Conservation (phyloP, 2,797 vertebrate genomes). For the Pipistrellus pygmaeus region DNA sequence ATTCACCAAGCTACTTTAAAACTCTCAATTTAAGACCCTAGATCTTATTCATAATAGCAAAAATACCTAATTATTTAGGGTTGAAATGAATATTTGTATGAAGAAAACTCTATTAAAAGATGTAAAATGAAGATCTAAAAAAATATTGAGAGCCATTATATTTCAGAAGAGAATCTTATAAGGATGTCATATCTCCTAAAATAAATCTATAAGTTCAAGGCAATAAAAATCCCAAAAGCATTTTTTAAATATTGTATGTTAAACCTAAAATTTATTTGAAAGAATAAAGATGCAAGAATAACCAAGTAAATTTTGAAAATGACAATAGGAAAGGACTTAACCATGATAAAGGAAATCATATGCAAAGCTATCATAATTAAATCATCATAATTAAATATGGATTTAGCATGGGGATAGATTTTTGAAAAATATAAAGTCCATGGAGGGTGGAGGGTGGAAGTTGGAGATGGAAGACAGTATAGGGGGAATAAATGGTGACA, state of each 20-base stretch:
- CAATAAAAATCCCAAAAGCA: neutral
- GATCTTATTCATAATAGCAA: neutral
- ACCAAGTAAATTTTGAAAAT: constrained; percentile 31
- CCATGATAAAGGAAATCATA: neutral
- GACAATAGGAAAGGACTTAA: neutral
- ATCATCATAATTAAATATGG: constrained; percentile 21
- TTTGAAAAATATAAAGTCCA: neutral
- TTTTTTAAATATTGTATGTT: neutral
- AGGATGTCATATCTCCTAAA: constrained; percentile 20
- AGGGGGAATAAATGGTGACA: neutral
- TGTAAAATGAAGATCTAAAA: neutral
- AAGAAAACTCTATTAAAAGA: constrained; percentile 20
- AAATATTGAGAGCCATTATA: neutral
- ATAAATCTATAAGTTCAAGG: neutral
- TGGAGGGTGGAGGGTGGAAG: neutral
- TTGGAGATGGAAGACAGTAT: neutral
- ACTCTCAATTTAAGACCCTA: constrained; percentile 25
- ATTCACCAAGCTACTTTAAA: constrained; percentile 10
- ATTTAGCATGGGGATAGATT: neutral
- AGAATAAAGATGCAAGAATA: constrained; percentile 19
- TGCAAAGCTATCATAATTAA: constrained; percentile 23
- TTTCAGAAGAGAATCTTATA: neutral
- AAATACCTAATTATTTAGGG: neutral
- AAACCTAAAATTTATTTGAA: constrained; percentile 38
- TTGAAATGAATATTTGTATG: neutral